These are phyloP conservation scores for Toxostoma redivivum DNA, from an alignment of 2,113 vertebrate species.

Conservation along the genomic window DNA sequence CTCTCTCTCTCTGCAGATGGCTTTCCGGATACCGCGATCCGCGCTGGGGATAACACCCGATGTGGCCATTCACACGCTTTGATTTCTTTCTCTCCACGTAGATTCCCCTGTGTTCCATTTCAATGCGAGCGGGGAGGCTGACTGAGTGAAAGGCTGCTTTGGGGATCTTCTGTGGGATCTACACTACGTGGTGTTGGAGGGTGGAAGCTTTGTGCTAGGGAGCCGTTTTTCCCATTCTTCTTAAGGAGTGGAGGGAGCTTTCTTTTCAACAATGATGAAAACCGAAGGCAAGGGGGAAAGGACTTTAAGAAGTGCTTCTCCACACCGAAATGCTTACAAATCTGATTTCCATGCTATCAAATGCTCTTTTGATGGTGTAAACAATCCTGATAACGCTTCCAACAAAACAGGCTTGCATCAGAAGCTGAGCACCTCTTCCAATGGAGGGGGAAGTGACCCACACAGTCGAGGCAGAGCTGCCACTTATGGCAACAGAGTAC, in stretches of 20 bases:
- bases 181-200: not conserved
- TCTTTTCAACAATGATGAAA: constrained; percentile 82
- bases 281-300: constrained; percentile 87
- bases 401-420: constrained; percentile 57
- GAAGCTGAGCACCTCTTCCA: constrained; percentile 75
- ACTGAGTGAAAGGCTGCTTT: not conserved
- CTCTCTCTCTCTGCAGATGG: constrained; percentile 54
- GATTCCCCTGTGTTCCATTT: not conserved
- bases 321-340: constrained; percentile 91
- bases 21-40: not conserved
- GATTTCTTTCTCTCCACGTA: constrained; percentile 15
- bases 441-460: constrained; percentile 77
- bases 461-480: constrained; percentile 82
- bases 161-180: not conserved
- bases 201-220: constrained; percentile 9
- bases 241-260: not conserved
- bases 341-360: constrained; percentile 92
- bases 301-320: constrained; percentile 87
- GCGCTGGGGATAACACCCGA: not conserved
- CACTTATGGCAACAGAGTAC: constrained; percentile 85
- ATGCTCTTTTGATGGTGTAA: constrained; percentile 87
- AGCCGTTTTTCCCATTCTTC: not conserved
- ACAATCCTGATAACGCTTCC: constrained; percentile 67
- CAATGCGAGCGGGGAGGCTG: not conserved
- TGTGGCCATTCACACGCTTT: not conserved